Evolutionary conservation across 1,140 invertebrate genomes (phyloP), one percentile per base, ranked within the genome.

Genomic region (Branchinecta lindahli): DNA sequence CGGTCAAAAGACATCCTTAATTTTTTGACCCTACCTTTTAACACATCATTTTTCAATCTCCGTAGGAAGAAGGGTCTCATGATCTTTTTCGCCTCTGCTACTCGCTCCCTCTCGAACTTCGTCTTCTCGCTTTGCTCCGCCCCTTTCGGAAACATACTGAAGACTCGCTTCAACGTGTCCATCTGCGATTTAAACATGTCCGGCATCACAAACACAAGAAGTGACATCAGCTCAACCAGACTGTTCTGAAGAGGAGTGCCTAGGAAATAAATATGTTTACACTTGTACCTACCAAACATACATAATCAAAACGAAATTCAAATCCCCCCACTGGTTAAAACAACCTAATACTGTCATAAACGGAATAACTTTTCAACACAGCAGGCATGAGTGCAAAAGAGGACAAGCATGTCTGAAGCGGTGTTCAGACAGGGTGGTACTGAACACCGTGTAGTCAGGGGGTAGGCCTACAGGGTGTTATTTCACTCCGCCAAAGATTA

Each of bases 231-330:
- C 81, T 98, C 94, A 46, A 97, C 77, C 67, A 98, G 81, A 81
- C 96, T 97, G 79, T 98, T 98, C 81, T 98, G 95, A 8, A 98
- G 78, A 0, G 94, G 94, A 0, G 93, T 96, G 8, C 94, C 94
- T 0, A 93, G 96, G 33, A 33, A 33, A 33, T 5, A 33, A 33
- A 33, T 33, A 1, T 33, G 45, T 96, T 78, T 12, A 96, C 78
- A 44, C 96, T 84, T 88, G 85, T 74, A 86, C 84, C 6, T 91
- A 89, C 87, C 91, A 76, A 8, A 82, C 68, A 79, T 72, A 71
- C 46, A 73, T 70, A 72, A 68, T 75, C 18, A 72, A 44, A 7
- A 68, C 0, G 8, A 45, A 8, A 7, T 52, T 8, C 8, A 67
- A 66, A 71, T 69, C 68, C 71, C 61, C 67, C 52, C 46, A 20